These are phyloP conservation scores for Melanotaenia parkinsoni DNA, from an alignment of 2,797 vertebrate species.

Conservation along the genomic window DNA sequence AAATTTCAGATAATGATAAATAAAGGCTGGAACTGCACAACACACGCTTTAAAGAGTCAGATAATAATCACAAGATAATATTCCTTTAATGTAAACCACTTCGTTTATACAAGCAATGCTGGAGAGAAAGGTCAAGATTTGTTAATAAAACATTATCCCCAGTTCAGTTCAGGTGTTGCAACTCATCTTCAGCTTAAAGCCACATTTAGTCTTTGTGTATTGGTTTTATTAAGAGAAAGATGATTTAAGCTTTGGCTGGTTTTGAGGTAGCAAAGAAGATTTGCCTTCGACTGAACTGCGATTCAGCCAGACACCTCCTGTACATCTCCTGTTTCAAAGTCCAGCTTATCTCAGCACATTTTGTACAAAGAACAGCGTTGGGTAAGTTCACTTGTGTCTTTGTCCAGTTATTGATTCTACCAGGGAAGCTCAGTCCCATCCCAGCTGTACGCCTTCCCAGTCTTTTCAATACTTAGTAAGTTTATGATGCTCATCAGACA, in stretches of 20 bases:
- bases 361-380: neutral
- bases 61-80: neutral
- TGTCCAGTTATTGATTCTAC: slow-evolving; percentile 55
- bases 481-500: slow-evolving; percentile 76
- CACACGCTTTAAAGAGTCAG: neutral
- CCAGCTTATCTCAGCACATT: neutral
- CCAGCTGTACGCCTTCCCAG: slow-evolving; percentile 78
- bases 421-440: slow-evolving; percentile 69
- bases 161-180: neutral
- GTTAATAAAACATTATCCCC: neutral
- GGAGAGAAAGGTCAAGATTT: neutral
- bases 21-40: neutral
- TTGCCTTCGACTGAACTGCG: neutral
- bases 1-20: neutral
- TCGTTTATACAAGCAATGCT: neutral
- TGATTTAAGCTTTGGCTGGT: neutral
- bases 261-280: slow-evolving; percentile 18
- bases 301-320: neutral
- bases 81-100: neutral
- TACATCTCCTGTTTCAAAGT: neutral
- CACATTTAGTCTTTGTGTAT: neutral
- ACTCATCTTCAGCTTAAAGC: neutral
- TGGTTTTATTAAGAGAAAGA: neutral
- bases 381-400: neutral
- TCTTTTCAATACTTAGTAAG: slow-evolving; percentile 66